A percentile compares a stretch with the other conserved stretches of the same genome.
phyloP scores from a whole-genome alignment of 2,888 invertebrate species.

The Cinara cedri region DNA sequence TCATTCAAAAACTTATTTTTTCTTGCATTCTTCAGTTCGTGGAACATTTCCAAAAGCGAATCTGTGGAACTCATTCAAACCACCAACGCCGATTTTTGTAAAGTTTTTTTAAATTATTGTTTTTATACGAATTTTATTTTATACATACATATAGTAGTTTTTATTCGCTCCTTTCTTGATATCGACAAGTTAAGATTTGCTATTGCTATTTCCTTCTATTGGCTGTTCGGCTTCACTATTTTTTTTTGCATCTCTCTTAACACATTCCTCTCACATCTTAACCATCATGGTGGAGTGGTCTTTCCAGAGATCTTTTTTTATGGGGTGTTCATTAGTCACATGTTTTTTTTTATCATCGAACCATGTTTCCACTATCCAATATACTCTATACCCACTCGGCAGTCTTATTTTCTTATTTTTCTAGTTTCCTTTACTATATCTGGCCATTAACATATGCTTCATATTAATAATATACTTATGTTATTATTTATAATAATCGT shows the following conservation, averaged over 20 bases:
- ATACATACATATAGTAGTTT: background rate
- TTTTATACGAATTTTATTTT: background rate
- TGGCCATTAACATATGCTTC: too few relatives aligned
- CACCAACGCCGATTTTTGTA: background rate
- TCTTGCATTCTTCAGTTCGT: conserved; percentile 12
- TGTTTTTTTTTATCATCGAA: too few relatives aligned
- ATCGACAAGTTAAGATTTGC: background rate
- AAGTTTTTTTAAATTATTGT: conserved; percentile 22
- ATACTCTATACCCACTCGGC: too few relatives aligned
- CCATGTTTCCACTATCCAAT: too few relatives aligned
- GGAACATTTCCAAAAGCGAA: conserved; percentile 19
- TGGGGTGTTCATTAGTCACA: too few relatives aligned
- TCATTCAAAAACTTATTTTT: background rate
- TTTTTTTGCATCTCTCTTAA: background rate
- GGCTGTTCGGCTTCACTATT: background rate
- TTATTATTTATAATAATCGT: too few relatives aligned
- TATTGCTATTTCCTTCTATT: background rate
- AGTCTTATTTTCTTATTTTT: too few relatives aligned
- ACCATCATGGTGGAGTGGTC: too few relatives aligned
- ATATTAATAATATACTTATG: too few relatives aligned
- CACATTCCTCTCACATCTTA: too few relatives aligned
- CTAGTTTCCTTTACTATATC: too few relatives aligned
- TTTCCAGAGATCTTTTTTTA: too few relatives aligned
- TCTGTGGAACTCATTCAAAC: conserved; percentile 11
- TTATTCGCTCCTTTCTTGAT: background rate